Evolutionary conservation across 2,797 vertebrate species (phyloP).

Genomic region (Trichosurus vulpecula): DNA sequence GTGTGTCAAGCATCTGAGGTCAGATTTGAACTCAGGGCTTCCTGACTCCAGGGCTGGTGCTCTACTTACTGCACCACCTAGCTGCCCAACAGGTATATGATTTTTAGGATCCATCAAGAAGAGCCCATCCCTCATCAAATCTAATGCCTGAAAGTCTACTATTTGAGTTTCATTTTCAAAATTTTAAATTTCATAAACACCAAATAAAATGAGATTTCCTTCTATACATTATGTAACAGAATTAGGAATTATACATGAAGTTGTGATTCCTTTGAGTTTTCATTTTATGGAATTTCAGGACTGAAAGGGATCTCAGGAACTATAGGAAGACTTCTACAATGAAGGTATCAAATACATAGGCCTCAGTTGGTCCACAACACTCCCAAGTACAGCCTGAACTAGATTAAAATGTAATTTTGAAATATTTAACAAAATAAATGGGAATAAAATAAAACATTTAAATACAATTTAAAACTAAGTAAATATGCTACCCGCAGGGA

Average conservation of each 20-base stretch:
- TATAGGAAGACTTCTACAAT: not conserved
- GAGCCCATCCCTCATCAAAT: not conserved
- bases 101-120: not conserved
- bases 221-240: not conserved
- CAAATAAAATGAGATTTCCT: not conserved
- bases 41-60: too few relatives aligned
- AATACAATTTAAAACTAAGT: not conserved
- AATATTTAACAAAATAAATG: not conserved
- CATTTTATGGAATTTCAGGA: not conserved
- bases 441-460: not conserved
- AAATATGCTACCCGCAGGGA: not conserved
- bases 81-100: too few relatives aligned
- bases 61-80: too few relatives aligned
- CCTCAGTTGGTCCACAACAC: not conserved
- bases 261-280: not conserved
- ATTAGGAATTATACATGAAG: not conserved
- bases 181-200: not conserved
- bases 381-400: not conserved
- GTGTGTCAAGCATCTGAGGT: too few relatives aligned
- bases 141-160: not conserved
- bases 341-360: not conserved
- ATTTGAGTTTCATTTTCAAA: not conserved
- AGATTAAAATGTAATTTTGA: not conserved
- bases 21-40: too few relatives aligned
- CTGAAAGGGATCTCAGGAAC: not conserved